Conservation (phyloP, 2,113 vertebrate species). For the Chrysemys picta region DNA sequence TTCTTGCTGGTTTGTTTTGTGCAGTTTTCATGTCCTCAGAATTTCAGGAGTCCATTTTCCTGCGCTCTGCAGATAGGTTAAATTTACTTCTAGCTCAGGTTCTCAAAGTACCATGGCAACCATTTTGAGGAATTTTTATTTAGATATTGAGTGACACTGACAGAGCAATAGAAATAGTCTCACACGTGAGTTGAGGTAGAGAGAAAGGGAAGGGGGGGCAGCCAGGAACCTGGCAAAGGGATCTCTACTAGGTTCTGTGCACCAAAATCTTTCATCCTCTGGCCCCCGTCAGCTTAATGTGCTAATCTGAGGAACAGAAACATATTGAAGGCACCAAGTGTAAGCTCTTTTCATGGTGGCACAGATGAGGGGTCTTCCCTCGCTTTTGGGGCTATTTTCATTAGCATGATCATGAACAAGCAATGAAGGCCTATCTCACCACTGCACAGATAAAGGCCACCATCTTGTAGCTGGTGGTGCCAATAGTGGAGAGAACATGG, state of each 20-base stretch:
- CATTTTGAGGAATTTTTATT: not conserved
- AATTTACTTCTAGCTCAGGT: not conserved
- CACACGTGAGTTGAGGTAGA: not conserved
- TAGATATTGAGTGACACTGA: not conserved
- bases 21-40: not conserved
- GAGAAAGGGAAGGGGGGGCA: not conserved
- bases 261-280: not conserved
- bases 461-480: not conserved
- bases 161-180: not conserved
- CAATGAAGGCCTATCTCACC: not conserved
- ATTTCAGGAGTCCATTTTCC: not conserved
- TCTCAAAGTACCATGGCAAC: not conserved
- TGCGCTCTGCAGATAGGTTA: not conserved
- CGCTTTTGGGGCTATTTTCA: no score
- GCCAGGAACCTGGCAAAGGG: not conserved
- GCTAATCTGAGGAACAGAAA: not conserved
- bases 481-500: accelerated
- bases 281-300: not conserved
- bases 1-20: not conserved
- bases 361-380: accelerated
- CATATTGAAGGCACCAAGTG: no score
- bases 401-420: not conserved
- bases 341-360: not conserved
- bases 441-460: not conserved
- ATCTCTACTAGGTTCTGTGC: not conserved